Base-by-base conservation (phyloP, 37 sponge, comb jelly and placozoan genomes). In the Oscarella lobularis region DNA sequence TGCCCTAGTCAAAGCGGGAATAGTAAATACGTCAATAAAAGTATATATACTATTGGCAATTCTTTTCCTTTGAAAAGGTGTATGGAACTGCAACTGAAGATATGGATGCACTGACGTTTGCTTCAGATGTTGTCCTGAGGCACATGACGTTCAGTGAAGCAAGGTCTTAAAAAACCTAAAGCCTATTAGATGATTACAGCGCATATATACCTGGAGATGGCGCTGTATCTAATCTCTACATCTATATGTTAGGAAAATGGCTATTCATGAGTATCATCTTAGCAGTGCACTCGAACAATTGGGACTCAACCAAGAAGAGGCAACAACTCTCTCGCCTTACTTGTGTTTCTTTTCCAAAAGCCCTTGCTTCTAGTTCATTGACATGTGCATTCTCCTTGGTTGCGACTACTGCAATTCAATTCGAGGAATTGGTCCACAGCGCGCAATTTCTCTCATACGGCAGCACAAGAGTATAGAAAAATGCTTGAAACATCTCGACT, bases 331-430 rank as follows among this genome's bases (percentile, higher is more conserved):
- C n/a, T n/a, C n/a, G n/a, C n/a, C n/a, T n/a, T n/a, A n/a, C n/a
- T n/a, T n/a, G n/a, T n/a, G n/a, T n/a, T n/a, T n/a, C n/a, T n/a
- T n/a, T n/a, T n/a, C n/a, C n/a, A n/a, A n/a, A n/a, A n/a, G n/a
- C 60, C 20, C 37, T 65, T 33, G 48, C 72, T 1, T 39, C 1
- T 41, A 95, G 95, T 98, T 98, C 73, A 91, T 98, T 66, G 99
- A 98, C 74, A 76, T 98, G 55, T 93, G 99, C 41, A 98, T 98
- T 73, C 81, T 98, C 0, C 83, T 98, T 9, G 99, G 99, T 1
- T 98, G 99, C 87, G 99, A 98, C 73, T 98, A 98, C 84, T 90
- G 95, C 78, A 95, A 93, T 36, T 86, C 99, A 39, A 90, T 90
- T 3, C 90, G 81, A 96, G 98, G 99, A 0, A 87, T 98, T 34